Evolutionary conservation across 2,113 vertebrate species (phyloP), one percentile per base, ranked within the genome.

Genomic region (Menidia beryllina): DNA sequence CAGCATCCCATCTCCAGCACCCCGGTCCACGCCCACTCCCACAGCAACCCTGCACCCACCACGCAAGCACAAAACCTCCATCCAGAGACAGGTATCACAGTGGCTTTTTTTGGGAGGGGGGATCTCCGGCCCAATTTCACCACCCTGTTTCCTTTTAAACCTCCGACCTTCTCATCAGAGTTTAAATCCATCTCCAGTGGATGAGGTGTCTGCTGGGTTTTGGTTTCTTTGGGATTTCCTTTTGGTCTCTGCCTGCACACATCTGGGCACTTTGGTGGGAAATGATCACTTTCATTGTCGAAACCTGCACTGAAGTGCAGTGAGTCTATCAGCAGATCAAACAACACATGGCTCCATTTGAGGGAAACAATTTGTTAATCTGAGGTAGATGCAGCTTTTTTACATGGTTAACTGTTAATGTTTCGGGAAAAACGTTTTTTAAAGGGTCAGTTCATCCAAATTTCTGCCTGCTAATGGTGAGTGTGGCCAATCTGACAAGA

Each of bases 1-100:
- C 89, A 86, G 72, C 90, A 87, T 76, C 83, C 85, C 0, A 77
- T 88, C 61, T 15, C 85, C 25, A 72, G 70, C 25, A 3, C 88
- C 25, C 86, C 89, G 0, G 49, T 83, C 74, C 88, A 91, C 34
- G 15, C 79, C 73, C 91, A 91, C 82, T 87, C 90, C 52, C 85
- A 91, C 60, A 85, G 88, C 86, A 90, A 92, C 79, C 87, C 91
- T 27, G 88, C 86, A 0, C 74, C 89, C 43, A 81, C 78, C 7
- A 83, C 86, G 25, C 86, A 86, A 71, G 63, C 77, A 50, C 87
- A 85, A 62, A 90, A 72, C 83, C 80, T 86, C 85, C 86, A 60
- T 50, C 73, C 81, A 54, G 90, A 91, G 21, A 74, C 89, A 92
- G 91, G 91, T 92, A 90, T 69, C 72, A 26, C 59, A 30, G 15